These are phyloP conservation scores for Lithophane ornitopus DNA, from an alignment of 2,888 invertebrate genomes.

Conservation along the genomic window DNA sequence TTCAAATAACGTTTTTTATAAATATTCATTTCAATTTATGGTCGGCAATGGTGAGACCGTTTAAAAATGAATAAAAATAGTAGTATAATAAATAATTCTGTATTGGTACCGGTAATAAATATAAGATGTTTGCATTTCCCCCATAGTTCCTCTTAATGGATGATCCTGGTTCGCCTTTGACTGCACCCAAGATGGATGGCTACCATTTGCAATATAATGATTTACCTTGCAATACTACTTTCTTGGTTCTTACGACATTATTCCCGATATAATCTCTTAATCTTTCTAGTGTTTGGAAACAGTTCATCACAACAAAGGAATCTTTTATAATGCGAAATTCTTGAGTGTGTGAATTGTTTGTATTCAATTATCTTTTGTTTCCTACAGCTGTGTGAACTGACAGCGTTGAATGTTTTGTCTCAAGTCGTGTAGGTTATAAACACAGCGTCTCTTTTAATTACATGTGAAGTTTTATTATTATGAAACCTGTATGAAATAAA, in stretches of 20 bases:
- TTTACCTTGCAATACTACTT: constrained; percentile 65
- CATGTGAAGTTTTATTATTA: constrained; percentile 36
- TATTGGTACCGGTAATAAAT: constrained; percentile 61
- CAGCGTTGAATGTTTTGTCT: constrained; percentile 53
- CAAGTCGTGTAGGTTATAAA: constrained; percentile 27
- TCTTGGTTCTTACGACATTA: constrained; percentile 40
- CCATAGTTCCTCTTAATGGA: constrained; percentile 74
- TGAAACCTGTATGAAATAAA: constrained; percentile 34
- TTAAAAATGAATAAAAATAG: constrained; percentile 37
- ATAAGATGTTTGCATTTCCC: constrained; percentile 67
- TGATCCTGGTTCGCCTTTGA: constrained; percentile 72
- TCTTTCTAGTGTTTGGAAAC: constrained; percentile 43
- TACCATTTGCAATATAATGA: constrained; percentile 73
- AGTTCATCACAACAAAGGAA: constrained; percentile 59
- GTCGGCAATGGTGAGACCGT: constrained; percentile 16
- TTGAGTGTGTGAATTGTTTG: constrained; percentile 55
- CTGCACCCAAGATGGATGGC: constrained; percentile 76
- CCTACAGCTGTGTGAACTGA: constrained; percentile 51
- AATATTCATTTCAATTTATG: constrained; percentile 42
- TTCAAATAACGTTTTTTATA: constrained; percentile 28
- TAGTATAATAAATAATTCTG: constrained; percentile 42
- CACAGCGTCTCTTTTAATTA: constrained; percentile 34
- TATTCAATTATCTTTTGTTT: constrained; percentile 62
- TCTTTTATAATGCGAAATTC: constrained; percentile 60
- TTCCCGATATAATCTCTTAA: constrained; percentile 27